A percentile compares a stretch with the other conserved stretches of the same genome.
Conservation (phyloP, 2,888 invertebrate species). For the Periphyllus acericola region DNA sequence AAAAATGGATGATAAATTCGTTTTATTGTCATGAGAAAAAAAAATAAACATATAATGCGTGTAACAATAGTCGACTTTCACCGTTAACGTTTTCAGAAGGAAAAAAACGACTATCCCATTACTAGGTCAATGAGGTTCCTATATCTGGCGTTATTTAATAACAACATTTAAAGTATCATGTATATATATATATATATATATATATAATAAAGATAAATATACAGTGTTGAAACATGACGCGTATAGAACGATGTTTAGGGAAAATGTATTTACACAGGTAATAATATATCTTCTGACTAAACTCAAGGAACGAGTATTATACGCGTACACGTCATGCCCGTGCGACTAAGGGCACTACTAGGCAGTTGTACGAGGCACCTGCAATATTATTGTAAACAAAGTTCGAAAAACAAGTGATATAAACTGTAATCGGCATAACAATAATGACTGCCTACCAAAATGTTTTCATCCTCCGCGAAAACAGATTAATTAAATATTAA, state of each 20-base stretch:
- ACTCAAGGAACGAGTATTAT: background rate
- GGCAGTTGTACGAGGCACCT: background rate
- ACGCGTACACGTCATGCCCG: background rate
- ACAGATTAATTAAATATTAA: conserved; percentile 51
- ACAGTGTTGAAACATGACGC: background rate
- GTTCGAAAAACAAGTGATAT: background rate
- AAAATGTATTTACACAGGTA: background rate
- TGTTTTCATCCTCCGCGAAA: conserved; percentile 39
- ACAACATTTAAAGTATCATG: conserved; percentile 30
- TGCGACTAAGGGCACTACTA: background rate
- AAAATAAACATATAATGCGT: background rate
- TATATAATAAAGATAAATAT: background rate
- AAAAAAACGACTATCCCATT: conserved; percentile 47
- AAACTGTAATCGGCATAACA: background rate
- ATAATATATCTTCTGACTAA: background rate
- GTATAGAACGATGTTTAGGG: background rate
- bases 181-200: background rate
- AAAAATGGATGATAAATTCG: conserved; percentile 1
- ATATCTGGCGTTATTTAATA: conserved; percentile 32
- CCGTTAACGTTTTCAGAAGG: conserved; percentile 43
- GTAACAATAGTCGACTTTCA: conserved; percentile 58
- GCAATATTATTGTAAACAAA: no score
- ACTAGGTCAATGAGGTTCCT: conserved; percentile 55
- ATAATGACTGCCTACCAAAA: background rate
- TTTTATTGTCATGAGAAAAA: conserved; percentile 40